Evolutionary conservation across 2,113 vertebrate genomes (phyloP), one percentile per base, ranked within the genome.

Genomic region (Nematolebias whitei): DNA sequence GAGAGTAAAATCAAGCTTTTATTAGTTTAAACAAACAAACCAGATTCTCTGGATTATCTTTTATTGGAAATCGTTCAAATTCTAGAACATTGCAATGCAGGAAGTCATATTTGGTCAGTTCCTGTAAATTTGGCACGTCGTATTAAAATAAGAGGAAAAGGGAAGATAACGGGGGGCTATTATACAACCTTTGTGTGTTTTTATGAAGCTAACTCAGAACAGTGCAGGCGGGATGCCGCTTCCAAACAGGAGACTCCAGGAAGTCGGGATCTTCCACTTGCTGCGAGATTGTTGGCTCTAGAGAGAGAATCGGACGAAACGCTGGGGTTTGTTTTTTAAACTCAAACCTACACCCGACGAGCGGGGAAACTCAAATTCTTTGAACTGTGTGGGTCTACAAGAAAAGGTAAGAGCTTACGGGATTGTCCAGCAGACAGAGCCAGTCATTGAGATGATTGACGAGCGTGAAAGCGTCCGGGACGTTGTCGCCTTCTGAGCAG

Each of bases 401-500:
- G 45, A 49, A 40, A 24, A 11, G 5, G 3, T 2, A 8, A 10
- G 9, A 8, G 32, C 95, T 96, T 87, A 98, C 96, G 68, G 86
- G 62, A 1, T 71, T 87, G 78, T 92, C 93, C 88, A 94, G 87
- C 65, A 99, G 90, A 63, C 95, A 94, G 52, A 99, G 94, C 96
- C 96, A 98, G 72, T 96, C 90, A 58, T 98, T 97, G 8, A 99
- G 93, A 74, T 95, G 94, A 76, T 94, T 94, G 24, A 91, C 82
- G 3, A 99, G 95, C 11, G 88, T 75, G 75, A 98, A 90, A 0
- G 96, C 96, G 52, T 99, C 97, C 23, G 96, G 96, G 63, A 99
- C 93, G 77, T 98, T 99, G 88, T 99, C 96, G 15, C 98, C 98
- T 80, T 99, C 97, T 1, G 98, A 99, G 55, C 96, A 98, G 82